Base-by-base conservation (phyloP, 1,140 invertebrate species). In the Helicoverpa zea region DNA sequence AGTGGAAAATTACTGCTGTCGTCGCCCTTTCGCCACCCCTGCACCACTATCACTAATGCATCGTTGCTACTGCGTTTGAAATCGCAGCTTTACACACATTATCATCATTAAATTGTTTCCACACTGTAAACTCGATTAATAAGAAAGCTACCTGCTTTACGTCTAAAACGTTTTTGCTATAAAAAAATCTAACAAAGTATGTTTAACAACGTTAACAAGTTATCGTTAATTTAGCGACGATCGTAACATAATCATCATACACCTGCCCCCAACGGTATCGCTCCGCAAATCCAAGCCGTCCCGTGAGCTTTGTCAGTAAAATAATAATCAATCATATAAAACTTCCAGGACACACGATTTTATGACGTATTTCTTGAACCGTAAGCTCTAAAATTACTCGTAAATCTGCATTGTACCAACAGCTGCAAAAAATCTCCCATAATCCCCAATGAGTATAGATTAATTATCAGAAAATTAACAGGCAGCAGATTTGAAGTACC, bases 391-490 rank as follows among this genome's bases (percentile, higher is more conserved):
- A 29, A 76, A 63, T 52, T 23, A 63, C 11, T 35, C 58, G 16
- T 2, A 16, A 54, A 43, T 18, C 7, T 10, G 43, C 1, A 11
- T 58, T 51, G 47, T 29, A 76, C 10, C 47, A 73, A 73, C 78
- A 73, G 58, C 70, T 73, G 78, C 78, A 80, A 80, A 80, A 77
- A 80, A 80, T 51, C 59, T 16, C 43, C 54, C 13, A 18, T 16
- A 70, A 3, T 70, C 51, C 58, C 47, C 76, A 56, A 81, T 80
- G 59, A 80, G 63, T 78, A 49, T 54, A 82, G 81, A 84, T 85
- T 85, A 85, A 85, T 85, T 81, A 83, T 80, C 52, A 51, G 81
- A 83, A 81, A 83, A 85, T 85, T 83, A 83, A 80, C 61, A 79
- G 75, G 77, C 75, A 56, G 47, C 51, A 43, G 59, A 61, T 58